Evolutionary conservation across 92 coral and sea anemone genomes (phyloP).

Genomic region (Epizoanthus stellaris): DNA sequence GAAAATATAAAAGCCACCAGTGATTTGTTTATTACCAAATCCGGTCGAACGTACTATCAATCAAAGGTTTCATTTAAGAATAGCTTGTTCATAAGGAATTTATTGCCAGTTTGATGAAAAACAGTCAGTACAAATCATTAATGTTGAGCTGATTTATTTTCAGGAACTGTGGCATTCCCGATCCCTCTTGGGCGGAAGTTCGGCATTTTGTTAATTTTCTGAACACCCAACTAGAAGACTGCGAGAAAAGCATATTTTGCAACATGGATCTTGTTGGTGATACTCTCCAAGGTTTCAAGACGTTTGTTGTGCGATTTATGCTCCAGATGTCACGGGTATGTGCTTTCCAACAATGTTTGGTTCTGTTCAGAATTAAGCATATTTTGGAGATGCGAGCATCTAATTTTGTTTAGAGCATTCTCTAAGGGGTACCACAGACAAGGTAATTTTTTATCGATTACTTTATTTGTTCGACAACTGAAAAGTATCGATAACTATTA

Average conservation of each 20-base stretch:
- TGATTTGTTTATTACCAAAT: too few relatives aligned
- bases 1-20: too few relatives aligned
- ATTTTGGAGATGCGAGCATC: not conserved
- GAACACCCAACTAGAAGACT: constrained; percentile 82
- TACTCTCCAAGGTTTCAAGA: constrained; percentile 71
- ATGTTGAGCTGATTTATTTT: not conserved
- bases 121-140: too few relatives aligned
- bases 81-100: too few relatives aligned
- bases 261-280: constrained; percentile 58
- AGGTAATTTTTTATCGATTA: not conserved
- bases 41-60: too few relatives aligned
- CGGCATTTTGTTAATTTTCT: constrained; percentile 85
- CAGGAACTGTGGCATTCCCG: constrained; percentile 85
- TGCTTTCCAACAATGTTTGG: not conserved
- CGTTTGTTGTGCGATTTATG: constrained; percentile 86
- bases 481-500: too few relatives aligned
- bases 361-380: not conserved
- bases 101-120: too few relatives aligned
- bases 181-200: constrained; percentile 92
- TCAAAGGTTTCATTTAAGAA: too few relatives aligned
- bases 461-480: not conserved
- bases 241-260: constrained; percentile 81
- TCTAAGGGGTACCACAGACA: too few relatives aligned
- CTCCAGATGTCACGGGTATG: constrained; percentile 89
- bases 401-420: not conserved